Evolutionary conservation across 64 coral and sea anemone species (phyloP), one percentile per base, ranked within the genome.

Genomic region (Dendronephthya gigantea): DNA sequence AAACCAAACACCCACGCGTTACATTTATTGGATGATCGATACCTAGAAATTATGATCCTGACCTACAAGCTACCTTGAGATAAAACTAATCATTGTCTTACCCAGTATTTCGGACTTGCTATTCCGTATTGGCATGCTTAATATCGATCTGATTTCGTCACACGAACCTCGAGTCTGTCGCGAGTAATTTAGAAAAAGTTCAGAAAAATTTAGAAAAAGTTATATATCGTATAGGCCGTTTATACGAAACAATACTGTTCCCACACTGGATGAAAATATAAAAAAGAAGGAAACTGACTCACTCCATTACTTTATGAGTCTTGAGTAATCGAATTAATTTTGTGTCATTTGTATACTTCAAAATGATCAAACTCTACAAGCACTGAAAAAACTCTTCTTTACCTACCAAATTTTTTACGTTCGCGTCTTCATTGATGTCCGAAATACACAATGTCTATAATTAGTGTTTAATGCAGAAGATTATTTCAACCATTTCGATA

Each of bases 61-160:
- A n/a, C n/a, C n/a, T n/a, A n/a, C n/a, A n/a, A n/a, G n/a, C n/a
- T n/a, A n/a, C n/a, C n/a, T n/a, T n/a, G 11, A 28, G 36, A 12
- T 79, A 33, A 36, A 33, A 39, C 32, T 9, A 9, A 1, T 79
- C 6, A 28, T 27, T 62, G 55, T 81, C 91, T 83, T 31, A 93
- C 91, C 91, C 25, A 93, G 85, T n/a, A 93, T 93, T 83, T 93
- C 91, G 70, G 85, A 93, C 84, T 93, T 93, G 84, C 89, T 93
- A 74, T 93, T 93, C 50, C 91, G 85, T 31, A 93, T 93, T 50
- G 91, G 91, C 91, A 93, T 93, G 48, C 91, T 89, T 22, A 93
- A 30, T 40, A 93, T 89, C 12, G 91, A 83, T 14, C 48, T 48
- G 47, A 83, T 85, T 74, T 86, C 88, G 37, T 93, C 86, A 13